A percentile compares a stretch with the other conserved stretches of the same genome.
These are phyloP conservation scores for Polymixis lichenea DNA, from an alignment of 2,888 invertebrate species.

Conservation along the genomic window DNA sequence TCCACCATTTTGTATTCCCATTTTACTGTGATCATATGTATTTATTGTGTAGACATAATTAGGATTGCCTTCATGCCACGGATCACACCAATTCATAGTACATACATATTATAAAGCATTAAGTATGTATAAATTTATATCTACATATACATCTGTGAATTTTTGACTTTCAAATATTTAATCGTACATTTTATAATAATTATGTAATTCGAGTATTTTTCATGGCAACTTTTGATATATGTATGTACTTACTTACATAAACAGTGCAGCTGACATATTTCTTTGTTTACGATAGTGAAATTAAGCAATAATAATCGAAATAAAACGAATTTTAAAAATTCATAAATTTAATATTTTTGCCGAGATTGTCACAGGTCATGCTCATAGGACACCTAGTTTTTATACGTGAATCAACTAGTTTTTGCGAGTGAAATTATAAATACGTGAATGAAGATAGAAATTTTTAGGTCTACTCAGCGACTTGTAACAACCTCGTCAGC, in stretches of 20 bases:
- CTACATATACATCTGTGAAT: conserved; percentile 53
- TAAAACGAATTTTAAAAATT: conserved; percentile 59
- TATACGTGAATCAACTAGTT: conserved; percentile 50
- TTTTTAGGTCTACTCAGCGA: conserved; percentile 29
- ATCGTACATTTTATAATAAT: conserved; percentile 50
- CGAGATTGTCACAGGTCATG: conserved; percentile 53
- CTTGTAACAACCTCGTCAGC: conserved; percentile 48
- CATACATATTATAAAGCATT: conserved; percentile 48
- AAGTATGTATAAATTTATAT: conserved; percentile 56
- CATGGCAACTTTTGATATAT: conserved; percentile 56
- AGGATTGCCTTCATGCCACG: conserved; percentile 63
- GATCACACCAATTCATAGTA: conserved; percentile 66
- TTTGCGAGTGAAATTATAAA: conserved; percentile 41
- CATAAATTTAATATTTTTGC: conserved; percentile 54
- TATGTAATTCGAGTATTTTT: conserved; percentile 57
- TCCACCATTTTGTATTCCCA: conserved; percentile 62
- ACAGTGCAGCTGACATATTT: conserved; percentile 47
- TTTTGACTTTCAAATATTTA: conserved; percentile 59
- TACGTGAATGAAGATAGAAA: conserved; percentile 30
- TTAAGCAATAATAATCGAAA: conserved; percentile 56
- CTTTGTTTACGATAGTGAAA: conserved; percentile 49
- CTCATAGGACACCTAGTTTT: conserved; percentile 53
- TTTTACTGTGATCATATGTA: conserved; percentile 67
- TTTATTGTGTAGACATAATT: conserved; percentile 60
- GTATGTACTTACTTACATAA: conserved; percentile 3